phyloP scores from a whole-genome alignment of 1,140 invertebrate species.

The Nasonia longicornis region DNA sequence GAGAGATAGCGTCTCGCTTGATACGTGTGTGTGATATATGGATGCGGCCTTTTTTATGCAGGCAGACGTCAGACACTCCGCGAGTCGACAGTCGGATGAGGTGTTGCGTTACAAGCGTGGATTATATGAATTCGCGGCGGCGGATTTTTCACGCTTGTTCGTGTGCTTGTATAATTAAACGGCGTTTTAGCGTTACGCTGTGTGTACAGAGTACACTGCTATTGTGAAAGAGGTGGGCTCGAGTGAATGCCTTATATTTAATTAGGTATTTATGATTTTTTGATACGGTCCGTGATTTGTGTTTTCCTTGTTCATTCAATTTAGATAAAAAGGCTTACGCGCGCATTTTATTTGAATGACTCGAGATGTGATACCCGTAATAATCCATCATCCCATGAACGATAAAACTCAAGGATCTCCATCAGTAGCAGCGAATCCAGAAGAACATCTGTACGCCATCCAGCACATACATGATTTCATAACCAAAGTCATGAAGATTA shows the following conservation, averaged over 20 bases:
- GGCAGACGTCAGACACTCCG: not conserved
- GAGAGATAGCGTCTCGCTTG: not conserved
- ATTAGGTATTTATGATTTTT: not conserved
- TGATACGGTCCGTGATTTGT: not conserved
- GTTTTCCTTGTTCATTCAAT: not conserved
- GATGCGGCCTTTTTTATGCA: slow-evolving; percentile 21
- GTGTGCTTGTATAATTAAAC: slow-evolving; percentile 10
- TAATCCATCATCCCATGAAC: not conserved
- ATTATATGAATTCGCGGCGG: slow-evolving; percentile 35
- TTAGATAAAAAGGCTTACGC: not conserved
- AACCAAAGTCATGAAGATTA: not conserved
- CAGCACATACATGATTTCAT: not conserved
- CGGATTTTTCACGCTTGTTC: slow-evolving; percentile 53
- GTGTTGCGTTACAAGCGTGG: slow-evolving; percentile 18
- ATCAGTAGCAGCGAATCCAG: not conserved
- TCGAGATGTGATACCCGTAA: no score
- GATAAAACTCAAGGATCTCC: not conserved
- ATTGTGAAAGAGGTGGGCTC: not conserved
- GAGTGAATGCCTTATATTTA: not conserved
- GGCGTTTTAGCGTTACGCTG: not conserved
- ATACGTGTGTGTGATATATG: not conserved
- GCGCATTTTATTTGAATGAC: not conserved
- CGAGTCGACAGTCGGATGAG: slow-evolving; percentile 30
- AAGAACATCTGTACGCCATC: not conserved
- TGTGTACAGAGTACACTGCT: not conserved